phyloP scores from a whole-genome alignment of 2,797 vertebrate species.

The Uromys caudimaculatus region DNA sequence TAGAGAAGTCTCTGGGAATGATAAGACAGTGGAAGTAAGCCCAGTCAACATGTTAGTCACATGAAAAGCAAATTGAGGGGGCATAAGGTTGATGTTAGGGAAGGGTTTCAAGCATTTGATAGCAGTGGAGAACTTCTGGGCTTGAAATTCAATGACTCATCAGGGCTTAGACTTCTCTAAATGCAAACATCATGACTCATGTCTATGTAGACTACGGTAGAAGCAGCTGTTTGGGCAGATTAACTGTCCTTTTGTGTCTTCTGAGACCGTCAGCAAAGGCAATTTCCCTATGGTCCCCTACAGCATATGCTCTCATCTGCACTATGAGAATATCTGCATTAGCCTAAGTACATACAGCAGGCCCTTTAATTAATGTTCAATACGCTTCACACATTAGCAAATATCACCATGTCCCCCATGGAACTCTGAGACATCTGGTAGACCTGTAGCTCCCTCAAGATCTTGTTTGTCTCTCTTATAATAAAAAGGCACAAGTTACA shows the following conservation, averaged over 20 bases:
- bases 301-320: constrained; percentile 69
- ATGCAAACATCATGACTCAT: constrained; percentile 12
- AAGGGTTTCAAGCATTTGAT: neutral
- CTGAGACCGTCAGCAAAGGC: constrained; percentile 45
- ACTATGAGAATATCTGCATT: constrained; percentile 64
- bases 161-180: neutral
- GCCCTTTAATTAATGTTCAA: constrained; percentile 82
- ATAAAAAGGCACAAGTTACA: constrained; percentile 38
- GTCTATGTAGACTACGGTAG: neutral
- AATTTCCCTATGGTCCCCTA: neutral
- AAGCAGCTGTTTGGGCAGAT: constrained; percentile 62
- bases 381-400: constrained; percentile 77
- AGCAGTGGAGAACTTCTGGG: neutral
- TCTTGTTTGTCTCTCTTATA: constrained; percentile 42
- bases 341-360: constrained; percentile 78
- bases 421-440: constrained; percentile 78
- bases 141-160: neutral
- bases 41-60: neutral
- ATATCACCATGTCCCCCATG: constrained; percentile 78
- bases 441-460: constrained; percentile 68
- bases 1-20: neutral
- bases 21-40: neutral
- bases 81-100: neutral
- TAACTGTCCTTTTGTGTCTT: constrained; percentile 61
- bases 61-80: neutral